phyloP scores from a whole-genome alignment of 2,888 invertebrate genomes.

The Drosophila subsilvestris region DNA sequence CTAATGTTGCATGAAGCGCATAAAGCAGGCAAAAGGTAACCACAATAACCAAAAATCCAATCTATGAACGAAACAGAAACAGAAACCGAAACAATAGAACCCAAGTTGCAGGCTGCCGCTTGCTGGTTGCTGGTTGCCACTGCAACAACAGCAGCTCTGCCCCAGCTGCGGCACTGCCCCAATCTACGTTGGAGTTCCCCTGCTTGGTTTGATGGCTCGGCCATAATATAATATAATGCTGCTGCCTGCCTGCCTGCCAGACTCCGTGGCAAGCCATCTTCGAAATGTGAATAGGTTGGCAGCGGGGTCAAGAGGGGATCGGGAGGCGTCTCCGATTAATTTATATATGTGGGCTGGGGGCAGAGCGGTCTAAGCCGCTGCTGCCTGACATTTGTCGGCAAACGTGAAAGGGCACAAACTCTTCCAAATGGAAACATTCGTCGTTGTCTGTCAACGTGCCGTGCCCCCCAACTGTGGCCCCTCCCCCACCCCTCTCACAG shows the following conservation, averaged over 20 bases:
- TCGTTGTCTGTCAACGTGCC: constrained; percentile 36
- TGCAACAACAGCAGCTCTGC: neutral
- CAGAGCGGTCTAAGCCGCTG: neutral
- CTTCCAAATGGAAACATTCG: constrained; percentile 68
- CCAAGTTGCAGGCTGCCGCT: constrained; percentile 6
- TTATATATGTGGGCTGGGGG: constrained; percentile 32
- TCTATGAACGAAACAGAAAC: constrained; percentile 46
- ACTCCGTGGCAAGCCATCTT: too few species aligned
- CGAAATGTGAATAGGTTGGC: constrained; percentile 72
- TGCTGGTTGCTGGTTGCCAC: constrained; percentile 15
- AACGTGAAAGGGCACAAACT: constrained; percentile 72
- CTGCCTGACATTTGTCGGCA: constrained; percentile 62
- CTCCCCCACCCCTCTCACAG: neutral
- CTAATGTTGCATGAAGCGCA: constrained; percentile 79
- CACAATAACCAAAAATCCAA: constrained; percentile 67
- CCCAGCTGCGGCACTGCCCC: constrained; percentile 23
- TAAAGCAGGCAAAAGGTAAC: constrained; percentile 62
- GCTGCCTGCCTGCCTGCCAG: too few species aligned
- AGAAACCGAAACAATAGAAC: constrained; percentile 44
- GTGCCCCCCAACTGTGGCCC: neutral
- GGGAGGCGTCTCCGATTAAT: constrained; percentile 52
- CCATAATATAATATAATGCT: constrained; percentile 71
- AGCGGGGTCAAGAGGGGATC: constrained; percentile 51
- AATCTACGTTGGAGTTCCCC: neutral
- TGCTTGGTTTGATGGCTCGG: constrained; percentile 48